These are phyloP conservation scores for Oxygymnocypris stewartii DNA, from an alignment of 2,113 vertebrate genomes.

Conservation along the genomic window DNA sequence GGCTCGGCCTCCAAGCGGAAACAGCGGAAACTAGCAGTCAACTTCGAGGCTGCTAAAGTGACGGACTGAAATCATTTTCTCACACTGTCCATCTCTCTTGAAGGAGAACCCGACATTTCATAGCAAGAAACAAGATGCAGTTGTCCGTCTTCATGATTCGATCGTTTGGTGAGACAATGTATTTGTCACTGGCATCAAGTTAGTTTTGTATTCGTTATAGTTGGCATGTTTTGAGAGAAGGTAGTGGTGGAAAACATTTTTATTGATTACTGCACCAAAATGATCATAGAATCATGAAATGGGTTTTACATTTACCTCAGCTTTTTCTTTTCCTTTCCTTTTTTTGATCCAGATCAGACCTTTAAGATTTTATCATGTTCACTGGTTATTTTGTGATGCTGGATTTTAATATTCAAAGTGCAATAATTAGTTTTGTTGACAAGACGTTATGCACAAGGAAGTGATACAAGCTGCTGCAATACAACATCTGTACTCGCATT, in stretches of 20 bases:
- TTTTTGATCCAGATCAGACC: conserved; percentile 1
- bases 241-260: not conserved
- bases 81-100: not conserved
- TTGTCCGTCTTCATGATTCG: conserved; percentile 45
- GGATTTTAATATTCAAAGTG: conserved; percentile 46
- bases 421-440: conserved; percentile 39
- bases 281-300: conserved; percentile 20
- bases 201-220: conserved; percentile 26
- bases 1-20: conserved; percentile 87
- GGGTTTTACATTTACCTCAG: conserved; percentile 26
- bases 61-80: conserved; percentile 74
- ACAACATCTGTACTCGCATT: not conserved
- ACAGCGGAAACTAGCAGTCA: conserved; percentile 93
- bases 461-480: conserved; percentile 28
- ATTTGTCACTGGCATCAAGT: not conserved
- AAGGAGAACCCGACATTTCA: not conserved
- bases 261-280: conserved; percentile 22
- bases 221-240: conserved; percentile 9
- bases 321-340: not conserved
- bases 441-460: conserved; percentile 1
- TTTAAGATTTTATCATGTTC: conserved; percentile 45
- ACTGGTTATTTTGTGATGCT: conserved; percentile 24
- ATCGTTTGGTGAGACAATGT: conserved; percentile 26
- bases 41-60: conserved; percentile 89
- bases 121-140: not conserved